Evolutionary conservation across 2,888 invertebrate genomes (phyloP), one percentile per base, ranked within the genome.

Genomic region (Polia nebulosa): DNA sequence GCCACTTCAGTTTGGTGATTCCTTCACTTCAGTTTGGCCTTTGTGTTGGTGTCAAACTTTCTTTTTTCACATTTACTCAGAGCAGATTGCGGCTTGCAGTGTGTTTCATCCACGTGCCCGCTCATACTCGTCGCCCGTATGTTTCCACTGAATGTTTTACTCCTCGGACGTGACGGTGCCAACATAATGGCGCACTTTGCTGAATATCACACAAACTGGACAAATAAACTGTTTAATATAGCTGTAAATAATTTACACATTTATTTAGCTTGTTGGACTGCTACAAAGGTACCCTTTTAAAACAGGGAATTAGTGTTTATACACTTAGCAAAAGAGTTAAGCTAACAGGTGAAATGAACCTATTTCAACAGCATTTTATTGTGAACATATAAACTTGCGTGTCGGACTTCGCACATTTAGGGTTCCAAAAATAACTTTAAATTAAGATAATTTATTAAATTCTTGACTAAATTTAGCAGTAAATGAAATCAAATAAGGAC

Each of bases 151-250:
- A 36, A 62, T 49, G 39, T 53, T 75, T 62, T 58, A 66, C 41
- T 15, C 47, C n/a, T 1, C 44, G 44, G n/a, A 47, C 49, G 75
- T 67, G 67, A 53, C 58, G 57, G n/a, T 58, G 49, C 22, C 25
- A 25, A 45, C 45, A 34, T 49, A 49, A 74, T 67, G 44, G 29
- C 32, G 20, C 20, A 20, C 44, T 68, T 75, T 58, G 27, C 41
- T 67, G 36, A 53, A 49, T 61, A 49, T n/a, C 36, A 58, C 36
- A 61, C 25, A 44, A 67, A 72, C 47, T 64, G 47, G 57, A 58
- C 74, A 53, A 41, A 41, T 64, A 47, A 47, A 63, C 41, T 55
- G 61, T 58, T 67, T 67, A 45, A 51, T 52, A 29, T n/a, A 47
- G 41, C 60, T 22, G 20, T 58, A 51, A 51, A 51, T 68, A 57